Evolutionary conservation across 1,140 invertebrate genomes (phyloP).

Genomic region (Panagrolaimus sp.): DNA sequence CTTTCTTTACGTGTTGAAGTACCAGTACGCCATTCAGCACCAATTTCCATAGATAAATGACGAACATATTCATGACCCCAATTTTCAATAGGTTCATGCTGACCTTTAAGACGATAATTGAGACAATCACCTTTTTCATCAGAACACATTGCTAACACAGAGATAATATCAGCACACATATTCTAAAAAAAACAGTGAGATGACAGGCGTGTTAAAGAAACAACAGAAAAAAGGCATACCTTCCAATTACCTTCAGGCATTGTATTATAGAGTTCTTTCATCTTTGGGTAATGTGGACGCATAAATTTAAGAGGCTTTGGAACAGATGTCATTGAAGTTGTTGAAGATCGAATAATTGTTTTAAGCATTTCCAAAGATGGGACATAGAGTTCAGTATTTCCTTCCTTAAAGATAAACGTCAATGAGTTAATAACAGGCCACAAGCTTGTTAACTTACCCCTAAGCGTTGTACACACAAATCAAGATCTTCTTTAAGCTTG

Average conservation of each 20-base stretch:
- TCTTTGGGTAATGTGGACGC: constrained; percentile 80
- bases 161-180: constrained; percentile 89
- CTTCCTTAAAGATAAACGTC: constrained; percentile 62
- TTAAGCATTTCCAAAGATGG: constrained; percentile 79
- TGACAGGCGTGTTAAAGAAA: too few relatives aligned
- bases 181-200: constrained; percentile 51
- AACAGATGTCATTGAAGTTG: constrained; percentile 98
- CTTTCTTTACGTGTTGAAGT: constrained; percentile 60
- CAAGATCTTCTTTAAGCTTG: constrained; percentile 84
- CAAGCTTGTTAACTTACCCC: constrained; percentile 50
- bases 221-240: background rate
- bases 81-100: constrained; percentile 77
- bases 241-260: constrained; percentile 59
- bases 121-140: constrained; percentile 78
- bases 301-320: constrained; percentile 98
- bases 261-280: constrained; percentile 82
- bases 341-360: constrained; percentile 84
- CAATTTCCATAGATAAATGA: constrained; percentile 85
- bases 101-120: constrained; percentile 76
- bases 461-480: constrained; percentile 80
- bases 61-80: constrained; percentile 99
- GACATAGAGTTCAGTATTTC: constrained; percentile 73
- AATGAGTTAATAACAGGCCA: background rate
- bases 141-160: constrained; percentile 87
- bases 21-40: constrained; percentile 79